Percentiles rank a stretch among this genome's conserved stretches.
phyloP scores from a whole-genome alignment of 1,140 invertebrate species.

The Lepeophtheirus salmonis region DNA sequence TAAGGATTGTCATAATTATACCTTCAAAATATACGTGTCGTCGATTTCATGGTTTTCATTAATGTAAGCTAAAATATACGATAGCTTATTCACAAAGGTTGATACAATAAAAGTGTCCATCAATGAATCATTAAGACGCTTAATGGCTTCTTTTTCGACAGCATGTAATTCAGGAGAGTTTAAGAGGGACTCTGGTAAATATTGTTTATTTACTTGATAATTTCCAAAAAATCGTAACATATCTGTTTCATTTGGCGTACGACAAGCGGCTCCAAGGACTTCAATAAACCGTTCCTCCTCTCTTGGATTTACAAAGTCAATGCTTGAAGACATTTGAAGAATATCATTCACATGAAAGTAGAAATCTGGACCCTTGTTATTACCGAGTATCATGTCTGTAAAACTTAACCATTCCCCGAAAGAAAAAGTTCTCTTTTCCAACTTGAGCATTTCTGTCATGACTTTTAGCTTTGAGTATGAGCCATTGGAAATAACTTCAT shows the following conservation, averaged over 20 bases:
- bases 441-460: not conserved
- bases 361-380: not conserved
- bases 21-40: not conserved
- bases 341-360: not conserved
- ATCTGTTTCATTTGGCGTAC: not conserved
- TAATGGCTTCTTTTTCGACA: not conserved
- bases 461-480: not conserved
- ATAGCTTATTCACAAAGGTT: not conserved
- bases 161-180: not conserved
- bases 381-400: not conserved
- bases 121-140: not conserved
- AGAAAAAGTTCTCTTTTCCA: not conserved
- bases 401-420: not conserved
- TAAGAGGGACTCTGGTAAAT: not conserved
- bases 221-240: not conserved
- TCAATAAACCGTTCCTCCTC: not conserved
- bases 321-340: not conserved
- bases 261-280: not conserved
- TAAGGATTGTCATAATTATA: not conserved
- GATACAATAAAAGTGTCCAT: not conserved
- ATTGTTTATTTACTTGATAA: not conserved
- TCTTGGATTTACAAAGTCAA: not conserved
- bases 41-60: not conserved
- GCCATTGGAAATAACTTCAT: not conserved
- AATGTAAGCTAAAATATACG: not conserved